Conservation (phyloP, 2,113 vertebrate genomes). For the Tragelaphus buxtoni region DNA sequence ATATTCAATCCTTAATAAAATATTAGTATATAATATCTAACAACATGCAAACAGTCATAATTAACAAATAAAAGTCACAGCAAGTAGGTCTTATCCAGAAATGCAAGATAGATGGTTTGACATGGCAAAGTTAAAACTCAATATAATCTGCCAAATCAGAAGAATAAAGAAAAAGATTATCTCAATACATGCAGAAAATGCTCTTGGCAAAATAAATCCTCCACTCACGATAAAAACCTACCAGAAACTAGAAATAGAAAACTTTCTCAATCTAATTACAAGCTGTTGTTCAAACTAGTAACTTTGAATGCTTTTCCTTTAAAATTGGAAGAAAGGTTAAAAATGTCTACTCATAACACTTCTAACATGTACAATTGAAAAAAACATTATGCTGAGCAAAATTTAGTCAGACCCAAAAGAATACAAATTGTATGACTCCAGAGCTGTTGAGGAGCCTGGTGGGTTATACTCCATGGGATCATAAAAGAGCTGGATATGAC, state of each 20-base stretch:
- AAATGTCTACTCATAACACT: background rate
- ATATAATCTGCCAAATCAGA: background rate
- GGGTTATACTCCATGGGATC: background rate
- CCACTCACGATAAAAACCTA: background rate
- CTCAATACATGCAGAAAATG: background rate
- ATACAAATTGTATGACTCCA: background rate
- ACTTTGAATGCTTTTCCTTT: background rate
- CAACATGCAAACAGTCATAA: background rate
- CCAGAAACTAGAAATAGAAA: background rate
- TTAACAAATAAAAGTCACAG: background rate
- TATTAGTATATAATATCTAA: background rate
- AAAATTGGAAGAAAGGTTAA: background rate
- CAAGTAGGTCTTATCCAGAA: background rate
- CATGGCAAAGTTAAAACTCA: background rate
- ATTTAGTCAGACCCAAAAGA: background rate
- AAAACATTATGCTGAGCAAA: background rate
- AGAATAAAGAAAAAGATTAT: background rate
- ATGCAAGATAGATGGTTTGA: background rate
- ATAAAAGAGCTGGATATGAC: background rate
- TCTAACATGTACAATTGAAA: background rate
- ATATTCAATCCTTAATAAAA: background rate
- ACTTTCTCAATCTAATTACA: background rate
- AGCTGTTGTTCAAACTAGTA: background rate
- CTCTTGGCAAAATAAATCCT: background rate
- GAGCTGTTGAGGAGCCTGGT: background rate